Percentiles rank a stretch among this genome's conserved stretches.
Conservation (phyloP, 2,888 invertebrate genomes). For the Eupelmus urozonus region DNA sequence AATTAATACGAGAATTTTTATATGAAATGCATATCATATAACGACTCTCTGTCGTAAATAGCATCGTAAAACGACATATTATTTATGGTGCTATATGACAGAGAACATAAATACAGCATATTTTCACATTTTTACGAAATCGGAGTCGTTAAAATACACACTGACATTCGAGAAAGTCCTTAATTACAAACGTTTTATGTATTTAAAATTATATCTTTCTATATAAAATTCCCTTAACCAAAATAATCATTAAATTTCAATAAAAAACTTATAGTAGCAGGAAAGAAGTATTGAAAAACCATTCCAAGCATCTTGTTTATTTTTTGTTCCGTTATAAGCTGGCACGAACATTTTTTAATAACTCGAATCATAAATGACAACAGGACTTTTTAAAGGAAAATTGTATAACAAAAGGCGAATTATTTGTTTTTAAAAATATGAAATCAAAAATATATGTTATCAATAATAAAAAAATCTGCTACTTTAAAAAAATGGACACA, state of each 20-base stretch:
- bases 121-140: slow-evolving; percentile 51
- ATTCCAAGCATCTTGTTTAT: too few relatives aligned
- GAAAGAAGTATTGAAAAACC: too few relatives aligned
- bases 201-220: slow-evolving; percentile 28
- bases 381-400: too few relatives aligned
- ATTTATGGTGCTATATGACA: slow-evolving; percentile 47
- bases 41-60: slow-evolving; percentile 52
- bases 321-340: too few relatives aligned
- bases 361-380: too few relatives aligned
- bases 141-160: slow-evolving; percentile 46
- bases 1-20: slow-evolving; percentile 53
- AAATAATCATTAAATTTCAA: not conserved
- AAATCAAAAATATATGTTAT: too few relatives aligned
- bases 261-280: not conserved
- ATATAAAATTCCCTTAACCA: not conserved
- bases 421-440: too few relatives aligned
- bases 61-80: slow-evolving; percentile 53
- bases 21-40: slow-evolving; percentile 53
- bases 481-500: too few relatives aligned
- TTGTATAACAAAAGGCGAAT: too few relatives aligned
- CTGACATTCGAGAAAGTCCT: slow-evolving; percentile 44
- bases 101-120: slow-evolving; percentile 52
- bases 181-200: slow-evolving; percentile 41
- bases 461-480: too few relatives aligned
- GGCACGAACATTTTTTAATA: too few relatives aligned